Percentiles rank a stretch among this genome's conserved stretches.
Evolutionary conservation across 2,888 invertebrate genomes (phyloP).

Genomic region (Spisula subtruncata): DNA sequence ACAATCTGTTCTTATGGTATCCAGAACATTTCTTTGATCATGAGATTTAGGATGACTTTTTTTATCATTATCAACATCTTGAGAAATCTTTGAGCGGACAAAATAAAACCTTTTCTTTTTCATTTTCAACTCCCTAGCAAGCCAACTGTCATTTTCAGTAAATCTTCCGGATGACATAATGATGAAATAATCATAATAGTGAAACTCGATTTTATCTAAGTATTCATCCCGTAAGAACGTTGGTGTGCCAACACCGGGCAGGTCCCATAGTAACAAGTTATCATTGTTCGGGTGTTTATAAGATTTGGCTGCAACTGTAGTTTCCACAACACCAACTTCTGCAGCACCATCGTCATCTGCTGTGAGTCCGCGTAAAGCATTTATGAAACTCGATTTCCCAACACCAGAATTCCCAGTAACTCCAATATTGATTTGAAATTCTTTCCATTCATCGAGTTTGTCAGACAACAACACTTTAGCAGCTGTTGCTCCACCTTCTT

Average conservation of each 20-base stretch:
- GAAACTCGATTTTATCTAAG: conserved; percentile 28
- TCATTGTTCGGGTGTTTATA: conserved; percentile 53
- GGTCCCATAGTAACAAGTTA: conserved; percentile 58
- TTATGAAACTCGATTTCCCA: conserved; percentile 59
- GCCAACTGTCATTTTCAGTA: conserved; percentile 62
- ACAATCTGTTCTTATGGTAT: background rate
- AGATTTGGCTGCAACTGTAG: conserved; percentile 32
- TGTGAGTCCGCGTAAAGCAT: conserved; percentile 47
- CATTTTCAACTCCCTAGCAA: conserved; percentile 49
- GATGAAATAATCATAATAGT: conserved; percentile 60
- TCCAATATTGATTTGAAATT: conserved; percentile 40
- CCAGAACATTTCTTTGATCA: background rate
- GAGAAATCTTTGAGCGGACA: conserved; percentile 48
- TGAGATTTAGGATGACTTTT: conserved; percentile 28
- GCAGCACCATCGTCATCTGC: conserved; percentile 55
- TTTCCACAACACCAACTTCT: conserved; percentile 51
- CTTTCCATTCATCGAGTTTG: conserved; percentile 45
- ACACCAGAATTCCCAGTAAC: conserved; percentile 52
- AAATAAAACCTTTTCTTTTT: conserved; percentile 47
- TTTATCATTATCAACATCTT: conserved; percentile 31
- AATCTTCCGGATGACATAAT: conserved; percentile 57
- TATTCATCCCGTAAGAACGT: conserved; percentile 51
- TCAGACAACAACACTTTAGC: background rate
- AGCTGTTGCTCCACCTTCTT: background rate
- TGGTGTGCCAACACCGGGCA: conserved; percentile 68